Evolutionary conservation across 2,888 invertebrate genomes (phyloP).

Genomic region (Ephialtes manifestator): DNA sequence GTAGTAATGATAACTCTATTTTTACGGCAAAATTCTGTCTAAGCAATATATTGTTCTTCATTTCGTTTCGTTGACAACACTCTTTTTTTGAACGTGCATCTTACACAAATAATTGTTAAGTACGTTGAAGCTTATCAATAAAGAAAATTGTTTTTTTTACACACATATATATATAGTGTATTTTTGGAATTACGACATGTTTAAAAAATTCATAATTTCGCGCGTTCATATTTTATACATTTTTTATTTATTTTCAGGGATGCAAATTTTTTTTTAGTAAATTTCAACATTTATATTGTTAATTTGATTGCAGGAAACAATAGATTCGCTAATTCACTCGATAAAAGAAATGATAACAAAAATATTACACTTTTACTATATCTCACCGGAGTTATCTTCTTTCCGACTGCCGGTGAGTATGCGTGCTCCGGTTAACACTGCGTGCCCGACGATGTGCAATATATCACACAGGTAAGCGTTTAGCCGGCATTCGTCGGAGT

Average conservation of each 20-base stretch:
- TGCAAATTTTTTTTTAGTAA: too few relatives aligned
- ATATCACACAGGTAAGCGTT: background rate
- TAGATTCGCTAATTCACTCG: background rate
- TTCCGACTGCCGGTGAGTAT: slow-evolving; percentile 23
- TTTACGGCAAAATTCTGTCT: too few relatives aligned
- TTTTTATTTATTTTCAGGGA: background rate
- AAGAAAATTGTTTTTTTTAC: too few relatives aligned
- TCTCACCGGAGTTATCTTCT: slow-evolving; percentile 64
- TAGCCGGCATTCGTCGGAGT: background rate
- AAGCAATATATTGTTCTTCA: background rate
- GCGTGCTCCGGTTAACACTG: slow-evolving; percentile 6
- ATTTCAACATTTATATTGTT: background rate
- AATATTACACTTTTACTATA: slow-evolving; percentile 5
- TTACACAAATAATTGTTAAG: too few relatives aligned
- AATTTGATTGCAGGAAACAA: background rate
- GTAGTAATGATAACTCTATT: too few relatives aligned
- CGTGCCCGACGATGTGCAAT: background rate
- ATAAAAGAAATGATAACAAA: too few relatives aligned
- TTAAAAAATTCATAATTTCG: background rate
- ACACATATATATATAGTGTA: background rate
- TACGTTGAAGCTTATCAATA: too few relatives aligned
- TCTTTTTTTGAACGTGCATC: background rate
- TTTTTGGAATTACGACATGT: background rate
- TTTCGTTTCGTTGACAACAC: background rate
- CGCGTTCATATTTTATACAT: background rate